Base-by-base conservation (phyloP, 2,113 vertebrate species). In the Corvus moneduloides region DNA sequence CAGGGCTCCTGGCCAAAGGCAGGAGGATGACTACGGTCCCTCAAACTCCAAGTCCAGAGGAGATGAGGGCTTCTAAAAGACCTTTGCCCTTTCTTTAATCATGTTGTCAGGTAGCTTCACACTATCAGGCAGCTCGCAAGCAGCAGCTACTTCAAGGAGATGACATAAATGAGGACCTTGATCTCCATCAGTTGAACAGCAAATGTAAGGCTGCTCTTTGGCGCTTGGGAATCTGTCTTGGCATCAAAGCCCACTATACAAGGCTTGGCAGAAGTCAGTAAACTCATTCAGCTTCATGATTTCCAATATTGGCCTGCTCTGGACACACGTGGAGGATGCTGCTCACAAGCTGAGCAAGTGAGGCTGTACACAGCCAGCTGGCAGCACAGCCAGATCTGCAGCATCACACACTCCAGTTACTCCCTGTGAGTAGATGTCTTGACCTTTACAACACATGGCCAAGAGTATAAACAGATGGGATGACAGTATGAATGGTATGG, bases 401-500 rank as follows among this genome's bases (percentile, higher is more conserved):
- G 94, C 93, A 91, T 93, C 94, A 59, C 93, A 94, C 94, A 91
- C 96, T 89, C 68, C 74, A 55, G 86, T 94, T 94, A 90, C 72
- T 89, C 95, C 76, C 84, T 91, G n/a, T 5, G 89, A 84, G 93
- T 54, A 61, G 89, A 94, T 72, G 94, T 72, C 94, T 72, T 94
- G 92, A 95, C 95, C 94, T 93, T 91, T 93, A 67, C 69, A 95
- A 90, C 91, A 87, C 49, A 73, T 82, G 80, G 95, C 86, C 93
- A 91, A 84, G 89, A 94, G 52, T 33, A 84, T 16, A 93, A 97
- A 95, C 96, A 96, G 96, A 97, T 97, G 96, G 96, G 93, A 97
- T 91, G 84, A 89, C 95, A 96, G 93, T 84, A 75, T 92, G 96
- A 91, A 75, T 52, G 52, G 39, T 87, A 32, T 1, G 0, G 73